These are phyloP conservation scores for Megaustenia siamemsis DNA, from an alignment of 2,888 invertebrate genomes.

Conservation along the genomic window DNA sequence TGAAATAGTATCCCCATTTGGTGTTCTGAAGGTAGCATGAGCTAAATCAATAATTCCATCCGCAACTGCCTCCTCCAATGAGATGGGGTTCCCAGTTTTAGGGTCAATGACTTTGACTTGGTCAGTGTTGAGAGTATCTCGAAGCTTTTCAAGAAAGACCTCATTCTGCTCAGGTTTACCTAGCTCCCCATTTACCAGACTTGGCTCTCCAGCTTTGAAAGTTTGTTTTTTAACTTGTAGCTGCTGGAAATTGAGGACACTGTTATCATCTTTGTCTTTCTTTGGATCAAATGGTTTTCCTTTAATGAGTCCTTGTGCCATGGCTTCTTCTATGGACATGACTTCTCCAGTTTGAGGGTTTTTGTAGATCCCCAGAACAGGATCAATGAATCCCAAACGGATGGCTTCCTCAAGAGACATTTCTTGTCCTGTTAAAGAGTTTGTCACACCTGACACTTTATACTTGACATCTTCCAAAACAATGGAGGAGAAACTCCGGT, in stretches of 20 bases:
- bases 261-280: conserved; percentile 61
- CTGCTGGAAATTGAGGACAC: conserved; percentile 69
- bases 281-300: conserved; percentile 64
- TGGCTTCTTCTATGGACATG: conserved; percentile 72
- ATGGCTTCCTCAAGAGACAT: conserved; percentile 71
- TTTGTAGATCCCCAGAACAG: conserved; percentile 70
- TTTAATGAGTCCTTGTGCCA: conserved; percentile 71
- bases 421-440: conserved; percentile 71
- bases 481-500: conserved; percentile 65
- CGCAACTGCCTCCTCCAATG: conserved; percentile 74
- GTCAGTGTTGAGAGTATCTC: conserved; percentile 66
- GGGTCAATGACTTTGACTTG: conserved; percentile 58
- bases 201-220: conserved; percentile 65
- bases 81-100: conserved; percentile 67
- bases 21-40: conserved; percentile 35
- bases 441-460: conserved; percentile 66
- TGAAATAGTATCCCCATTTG: conserved; percentile 56
- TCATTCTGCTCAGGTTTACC: conserved; percentile 59
- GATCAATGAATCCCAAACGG: conserved; percentile 72
- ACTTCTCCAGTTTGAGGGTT: conserved; percentile 74
- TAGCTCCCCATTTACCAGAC: conserved; percentile 61
- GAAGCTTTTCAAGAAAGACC: conserved; percentile 66
- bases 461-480: conserved; percentile 70
- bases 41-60: conserved; percentile 72
- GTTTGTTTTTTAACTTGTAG: conserved; percentile 72